These are phyloP conservation scores for Meliscaeva auricollis DNA, from an alignment of 2,888 invertebrate species.

Conservation along the genomic window DNA sequence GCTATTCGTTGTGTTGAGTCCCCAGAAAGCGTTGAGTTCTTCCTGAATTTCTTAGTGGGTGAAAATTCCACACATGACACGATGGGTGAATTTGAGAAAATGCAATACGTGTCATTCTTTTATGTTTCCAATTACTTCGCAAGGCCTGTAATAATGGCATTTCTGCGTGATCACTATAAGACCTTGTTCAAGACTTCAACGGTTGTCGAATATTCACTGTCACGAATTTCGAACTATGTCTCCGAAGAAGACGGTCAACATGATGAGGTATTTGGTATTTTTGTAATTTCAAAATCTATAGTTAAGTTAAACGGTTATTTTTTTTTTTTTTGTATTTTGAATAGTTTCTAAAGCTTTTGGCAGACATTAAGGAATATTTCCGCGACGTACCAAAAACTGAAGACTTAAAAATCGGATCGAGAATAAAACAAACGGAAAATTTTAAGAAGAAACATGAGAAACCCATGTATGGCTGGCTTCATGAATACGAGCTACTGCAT, in stretches of 20 bases:
- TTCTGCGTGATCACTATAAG: slow-evolving; percentile 79
- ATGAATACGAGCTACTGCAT: neutral
- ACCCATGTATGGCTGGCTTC: slow-evolving; percentile 20
- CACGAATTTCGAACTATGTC: slow-evolving; percentile 48
- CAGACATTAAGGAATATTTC: slow-evolving; percentile 25
- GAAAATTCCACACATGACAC: slow-evolving; percentile 79
- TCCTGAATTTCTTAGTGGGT: slow-evolving; percentile 79
- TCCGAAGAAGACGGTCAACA: slow-evolving; percentile 60
- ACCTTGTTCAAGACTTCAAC: slow-evolving; percentile 74
- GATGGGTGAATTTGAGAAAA: slow-evolving; percentile 78
- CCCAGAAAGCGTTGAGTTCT: slow-evolving; percentile 78
- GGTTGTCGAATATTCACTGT: neutral
- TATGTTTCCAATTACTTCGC: slow-evolving; percentile 79
- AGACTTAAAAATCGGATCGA: slow-evolving; percentile 55
- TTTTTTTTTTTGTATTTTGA: neutral
- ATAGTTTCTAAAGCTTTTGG: slow-evolving; percentile 40
- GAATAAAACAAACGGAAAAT: slow-evolving; percentile 26
- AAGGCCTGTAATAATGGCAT: slow-evolving; percentile 79
- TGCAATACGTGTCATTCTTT: slow-evolving; percentile 79
- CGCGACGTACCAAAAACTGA: slow-evolving; percentile 5
- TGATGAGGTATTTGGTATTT: slow-evolving; percentile 48
- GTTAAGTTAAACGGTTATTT: too few relatives aligned
- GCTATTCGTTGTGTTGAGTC: slow-evolving; percentile 80
- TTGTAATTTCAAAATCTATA: too few relatives aligned
- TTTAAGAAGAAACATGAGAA: slow-evolving; percentile 47